Evolutionary conservation across 2,113 vertebrate genomes (phyloP), one percentile per base, ranked within the genome.

Genomic region (Pomatostomus ruficeps): DNA sequence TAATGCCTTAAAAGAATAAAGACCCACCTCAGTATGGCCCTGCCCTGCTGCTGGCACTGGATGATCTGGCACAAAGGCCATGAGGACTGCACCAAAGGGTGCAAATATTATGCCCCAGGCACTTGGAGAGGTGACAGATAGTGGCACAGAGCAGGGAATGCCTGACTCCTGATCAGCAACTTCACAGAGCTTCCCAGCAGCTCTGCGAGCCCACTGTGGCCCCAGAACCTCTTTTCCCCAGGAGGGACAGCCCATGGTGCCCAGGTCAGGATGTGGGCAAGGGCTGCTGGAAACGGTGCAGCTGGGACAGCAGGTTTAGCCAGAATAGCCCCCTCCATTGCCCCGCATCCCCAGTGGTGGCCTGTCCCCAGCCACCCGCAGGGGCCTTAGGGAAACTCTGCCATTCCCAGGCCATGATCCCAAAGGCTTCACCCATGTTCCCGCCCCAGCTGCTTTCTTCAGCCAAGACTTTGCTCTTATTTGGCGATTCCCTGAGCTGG

Each of bases 401-500:
- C 23, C 0, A 0, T 46, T 91, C 79, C 63, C 65, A 85, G 88
- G 54, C 79, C 79, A 7, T 0, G 25, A 91, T 96, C 83, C 86
- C 25, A 2, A 86, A 84, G 33, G 72, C 73, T 95, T 92, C 85
- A 24, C 48, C 85, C 74, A 7, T 74, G 94, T 85, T 93, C 95
- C 95, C 91, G 76, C 96, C 95, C 95, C 38, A 2, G 55, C 42
- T 76, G 51, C 63, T 88, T 74, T 92, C 54, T 31, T 59, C 1
- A 7, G 76, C 59, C 0, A 38, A 71, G 77, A 88, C 88, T 97
- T 97, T 97, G 93, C 85, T 96, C 96, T 95, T 97, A 97, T 97
- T 97, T 97, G 97, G 97, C 2, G 28, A 97, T 96, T 96, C 92
- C 93, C 68, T 1, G 89, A 93, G 90, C 63, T 6, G 5, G 93